These are phyloP conservation scores for Rissa tridactyla DNA, from an alignment of 2,113 vertebrate genomes.

Conservation along the genomic window DNA sequence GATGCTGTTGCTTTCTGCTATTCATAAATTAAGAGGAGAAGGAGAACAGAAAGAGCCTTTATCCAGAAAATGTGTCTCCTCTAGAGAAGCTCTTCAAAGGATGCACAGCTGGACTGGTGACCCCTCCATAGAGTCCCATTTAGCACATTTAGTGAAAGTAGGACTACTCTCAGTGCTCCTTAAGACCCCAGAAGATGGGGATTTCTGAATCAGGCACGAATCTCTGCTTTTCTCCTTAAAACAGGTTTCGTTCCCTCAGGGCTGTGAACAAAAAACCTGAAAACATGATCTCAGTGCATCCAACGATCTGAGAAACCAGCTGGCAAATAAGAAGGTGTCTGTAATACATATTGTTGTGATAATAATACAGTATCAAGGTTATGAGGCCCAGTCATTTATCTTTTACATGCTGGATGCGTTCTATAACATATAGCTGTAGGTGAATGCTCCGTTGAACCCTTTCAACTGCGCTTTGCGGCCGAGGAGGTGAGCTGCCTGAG, in stretches of 20 bases:
- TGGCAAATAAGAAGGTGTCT: background rate
- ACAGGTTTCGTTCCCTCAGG: background rate
- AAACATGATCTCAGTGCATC: background rate
- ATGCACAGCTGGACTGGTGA: background rate
- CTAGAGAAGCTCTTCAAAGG: background rate
- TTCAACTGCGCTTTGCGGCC: background rate
- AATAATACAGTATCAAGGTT: background rate
- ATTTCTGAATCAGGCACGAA: background rate
- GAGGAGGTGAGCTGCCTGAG: background rate
- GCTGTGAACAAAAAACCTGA: background rate
- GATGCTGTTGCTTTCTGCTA: slow-evolving; percentile 39
- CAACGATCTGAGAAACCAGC: background rate
- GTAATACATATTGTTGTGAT: background rate
- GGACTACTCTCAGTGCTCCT: background rate
- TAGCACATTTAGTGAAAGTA: background rate
- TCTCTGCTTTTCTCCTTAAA: background rate
- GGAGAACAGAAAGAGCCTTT: background rate
- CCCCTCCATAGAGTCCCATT: background rate
- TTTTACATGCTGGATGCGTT: background rate
- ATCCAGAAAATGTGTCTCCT: background rate
- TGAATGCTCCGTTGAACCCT: background rate
- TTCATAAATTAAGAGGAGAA: background rate
- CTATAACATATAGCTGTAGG: background rate
- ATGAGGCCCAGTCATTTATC: background rate
- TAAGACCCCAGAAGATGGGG: background rate